Evolutionary conservation across 1,140 invertebrate species (phyloP), one percentile per base, ranked within the genome.

Genomic region (Tetraneura akinire): DNA sequence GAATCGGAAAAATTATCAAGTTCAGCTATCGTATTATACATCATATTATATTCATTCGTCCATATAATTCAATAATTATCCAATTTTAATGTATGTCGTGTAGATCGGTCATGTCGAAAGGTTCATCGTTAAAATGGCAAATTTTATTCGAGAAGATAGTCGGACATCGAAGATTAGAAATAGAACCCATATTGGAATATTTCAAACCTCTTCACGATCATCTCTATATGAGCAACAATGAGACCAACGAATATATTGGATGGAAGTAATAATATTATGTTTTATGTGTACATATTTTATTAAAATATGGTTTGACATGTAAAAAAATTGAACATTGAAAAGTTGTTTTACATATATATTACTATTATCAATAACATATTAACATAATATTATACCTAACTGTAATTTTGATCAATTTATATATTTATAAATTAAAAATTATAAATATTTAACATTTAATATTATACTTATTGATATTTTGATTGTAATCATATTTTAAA

Each of bases 1-100:
- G 57, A 76, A 42, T 76, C 2, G 73, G 49, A 18, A 76, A 45
- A 76, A 55, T 76, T 10, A 37, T 76, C 49, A 76, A 57, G 73
- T 76, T 47, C 23, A 26, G 53, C 4, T 21, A 21, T 13, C 32
- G 32, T 37, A 37, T 8, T 37, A 37, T 37, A 37, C n/a, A n/a
- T 37, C 8, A 4, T 37, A 37, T 4, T 37, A 37, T 37, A 8
- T 49, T 71, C n/a, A n/a, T n/a, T n/a, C n/a, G n/a, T n/a, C n/a
- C n/a, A n/a, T n/a, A 1, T 18, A 49, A 16, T 18, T 9, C 32
- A 37, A 37, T 37, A 3, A 8, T 37, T 37, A 4, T 37, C 32
- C 3, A 37, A 37, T 37, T 37, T 37, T 37, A 37, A 37, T 37
- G 3, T 37, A 23, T n/a, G 4, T 29, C n/a, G n/a, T 21, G 16